Base-by-base conservation (phyloP, 1,140 invertebrate species). In the Cephus cinctus region DNA sequence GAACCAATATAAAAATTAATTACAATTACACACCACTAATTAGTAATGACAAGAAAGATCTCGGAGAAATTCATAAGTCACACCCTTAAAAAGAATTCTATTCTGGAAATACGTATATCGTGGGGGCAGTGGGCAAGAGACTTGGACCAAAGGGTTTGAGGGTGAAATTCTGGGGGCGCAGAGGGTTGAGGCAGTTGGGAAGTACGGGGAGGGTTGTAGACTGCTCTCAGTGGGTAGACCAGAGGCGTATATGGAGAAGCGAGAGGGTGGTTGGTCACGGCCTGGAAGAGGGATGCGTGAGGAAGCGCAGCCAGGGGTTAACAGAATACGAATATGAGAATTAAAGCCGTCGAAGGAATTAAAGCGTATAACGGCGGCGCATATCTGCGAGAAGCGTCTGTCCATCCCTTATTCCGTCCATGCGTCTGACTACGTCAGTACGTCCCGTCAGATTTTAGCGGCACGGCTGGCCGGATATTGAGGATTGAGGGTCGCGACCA, bases 321-420 rank as follows among this genome's bases (percentile, higher is more conserved):
- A 57, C 56, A 58, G 65, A 71, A 71, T 75, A 73, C 69, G 73
- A 73, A 74, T 75, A 75, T 71, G 71, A 73, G 72, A 76, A 76
- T 76, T 75, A 74, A 75, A 75, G 61, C 69, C 66, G 67, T 69
- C 71, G 73, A 76, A 76, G 71, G 72, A 76, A 76, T 74, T 75
- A 75, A 76, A 74, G 72, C 65, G 63, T 71, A 75, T 70, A 66
- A 71, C 67, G 54, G 52, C 71, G 61, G 58, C 55, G 60, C 46
- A 56, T 57, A 65, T 61, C 56, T 65, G 52, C 45, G 50, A 58
- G 57, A 54, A 35, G 19, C 36, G 56, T 54, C 41, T 34, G 39
- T 41, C 41, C 47, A 54, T 56, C 49, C 43, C 52, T 52, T 50
- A 42, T 25, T 22, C 43, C 23, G 41, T 42, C 34, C 23, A 20